These are phyloP conservation scores for Toxonevra muliebris DNA, from an alignment of 2,888 invertebrate species.

Conservation along the genomic window DNA sequence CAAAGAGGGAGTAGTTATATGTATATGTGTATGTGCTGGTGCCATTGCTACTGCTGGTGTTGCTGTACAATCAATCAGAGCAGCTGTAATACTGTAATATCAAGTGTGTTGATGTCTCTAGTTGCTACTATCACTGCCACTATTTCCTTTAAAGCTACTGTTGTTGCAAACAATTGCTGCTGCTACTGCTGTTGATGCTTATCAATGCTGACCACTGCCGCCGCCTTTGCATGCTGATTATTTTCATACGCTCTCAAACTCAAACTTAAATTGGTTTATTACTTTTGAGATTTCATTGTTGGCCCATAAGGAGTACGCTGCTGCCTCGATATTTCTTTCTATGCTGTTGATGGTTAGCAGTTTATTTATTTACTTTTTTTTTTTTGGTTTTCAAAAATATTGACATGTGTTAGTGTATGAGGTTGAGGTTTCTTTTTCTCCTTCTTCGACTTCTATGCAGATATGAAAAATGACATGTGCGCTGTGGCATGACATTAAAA, in stretches of 20 bases:
- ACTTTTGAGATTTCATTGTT: slow-evolving; percentile 26
- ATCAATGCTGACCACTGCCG: background rate
- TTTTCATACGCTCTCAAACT: slow-evolving; percentile 19
- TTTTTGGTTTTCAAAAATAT: slow-evolving; percentile 12
- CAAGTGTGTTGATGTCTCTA: no score
- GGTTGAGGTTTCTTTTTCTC: background rate
- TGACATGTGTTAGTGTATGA: slow-evolving; percentile 15
- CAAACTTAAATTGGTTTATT: slow-evolving; percentile 35
- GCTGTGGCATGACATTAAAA: slow-evolving; percentile 41
- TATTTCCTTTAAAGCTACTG: no score
- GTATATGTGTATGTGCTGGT: no score
- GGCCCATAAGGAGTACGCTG: background rate
- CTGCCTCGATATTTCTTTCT: background rate
- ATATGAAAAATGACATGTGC: slow-evolving; percentile 38
- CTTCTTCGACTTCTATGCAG: slow-evolving; percentile 10
- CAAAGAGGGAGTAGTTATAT: no score
- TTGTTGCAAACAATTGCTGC: background rate
- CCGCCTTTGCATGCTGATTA: slow-evolving; percentile 23
- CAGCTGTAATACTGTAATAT: no score
- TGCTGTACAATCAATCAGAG: no score
- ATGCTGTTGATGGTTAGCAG: no score
- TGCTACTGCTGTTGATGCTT: slow-evolving; percentile 1
- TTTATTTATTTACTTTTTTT: no score
- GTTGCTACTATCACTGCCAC: no score
- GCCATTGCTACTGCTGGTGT: no score